Percentiles rank a stretch among this genome's conserved stretches.
These are phyloP conservation scores for Myodes glareolus DNA, from an alignment of 2,113 vertebrate species.

Conservation along the genomic window DNA sequence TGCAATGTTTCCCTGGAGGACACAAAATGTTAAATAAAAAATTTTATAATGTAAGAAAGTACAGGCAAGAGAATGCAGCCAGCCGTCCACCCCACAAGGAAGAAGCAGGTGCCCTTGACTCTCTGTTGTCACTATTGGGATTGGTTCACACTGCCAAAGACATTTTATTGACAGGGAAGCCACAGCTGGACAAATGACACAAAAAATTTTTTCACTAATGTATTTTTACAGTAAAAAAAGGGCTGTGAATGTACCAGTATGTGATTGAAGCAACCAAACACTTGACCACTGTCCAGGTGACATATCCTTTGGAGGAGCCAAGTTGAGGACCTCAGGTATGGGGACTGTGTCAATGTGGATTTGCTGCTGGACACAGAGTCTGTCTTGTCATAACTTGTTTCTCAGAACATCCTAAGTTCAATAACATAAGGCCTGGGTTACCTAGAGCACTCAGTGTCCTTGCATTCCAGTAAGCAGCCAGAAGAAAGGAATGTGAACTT, in stretches of 20 bases:
- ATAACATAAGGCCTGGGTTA: neutral
- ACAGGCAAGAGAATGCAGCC: neutral
- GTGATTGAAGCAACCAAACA: neutral
- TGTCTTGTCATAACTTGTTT: neutral
- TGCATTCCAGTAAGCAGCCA: no score
- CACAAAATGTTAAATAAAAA: no score
- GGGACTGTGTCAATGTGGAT: neutral
- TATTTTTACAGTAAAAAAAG: neutral
- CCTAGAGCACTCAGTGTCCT: no score
- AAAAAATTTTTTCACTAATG: neutral
- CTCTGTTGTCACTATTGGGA: neutral
- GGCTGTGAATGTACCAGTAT: neutral
- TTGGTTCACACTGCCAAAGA: neutral
- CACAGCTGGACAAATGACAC: neutral
- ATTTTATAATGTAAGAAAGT: neutral
- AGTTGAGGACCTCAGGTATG: neutral
- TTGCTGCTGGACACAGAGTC: neutral
- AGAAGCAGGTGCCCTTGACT: neutral
- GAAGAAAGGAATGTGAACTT: no score
- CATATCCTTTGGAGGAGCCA: neutral
- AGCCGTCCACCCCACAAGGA: accelerated
- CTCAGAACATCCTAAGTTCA: neutral
- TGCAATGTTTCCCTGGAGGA: no score
- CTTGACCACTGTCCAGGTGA: neutral
- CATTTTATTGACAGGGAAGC: neutral